Conservation (phyloP, 2,113 vertebrate species). For the Collichthys lucidus region DNA sequence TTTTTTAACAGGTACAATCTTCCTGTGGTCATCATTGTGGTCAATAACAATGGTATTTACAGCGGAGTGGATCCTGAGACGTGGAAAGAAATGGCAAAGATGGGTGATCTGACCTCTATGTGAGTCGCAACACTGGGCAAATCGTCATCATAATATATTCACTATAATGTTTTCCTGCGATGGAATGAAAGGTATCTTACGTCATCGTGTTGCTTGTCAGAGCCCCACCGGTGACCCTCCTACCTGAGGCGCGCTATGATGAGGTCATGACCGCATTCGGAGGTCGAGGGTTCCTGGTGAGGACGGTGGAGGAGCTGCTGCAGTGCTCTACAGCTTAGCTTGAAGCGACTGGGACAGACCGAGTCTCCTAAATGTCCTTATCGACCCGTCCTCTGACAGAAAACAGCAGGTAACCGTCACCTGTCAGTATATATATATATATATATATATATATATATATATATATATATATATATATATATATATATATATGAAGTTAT, state of each 20-base stretch:
- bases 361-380: constrained; percentile 93
- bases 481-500: neutral
- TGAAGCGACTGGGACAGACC: constrained; percentile 86
- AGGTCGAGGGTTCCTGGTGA: constrained; percentile 92
- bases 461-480: neutral
- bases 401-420: constrained; percentile 89
- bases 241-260: constrained; percentile 94
- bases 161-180: neutral
- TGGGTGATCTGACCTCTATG: constrained; percentile 86
- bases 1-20: constrained; percentile 88
- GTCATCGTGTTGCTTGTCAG: constrained; percentile 72
- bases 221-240: constrained; percentile 89
- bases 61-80: constrained; percentile 88
- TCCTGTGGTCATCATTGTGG: constrained; percentile 91
- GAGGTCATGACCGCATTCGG: constrained; percentile 93
- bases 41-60: constrained; percentile 99
- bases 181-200: neutral
- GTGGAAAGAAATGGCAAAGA: constrained; percentile 88
- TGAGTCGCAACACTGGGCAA: constrained; percentile 65
- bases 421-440: neutral
- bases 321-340: constrained; percentile 84
- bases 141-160: neutral
- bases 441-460: too few species aligned
- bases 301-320: constrained; percentile 90
- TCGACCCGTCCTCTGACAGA: constrained; percentile 90